Conservation (phyloP, 2,113 vertebrate species). For the Melanostigma gelatinosum region DNA sequence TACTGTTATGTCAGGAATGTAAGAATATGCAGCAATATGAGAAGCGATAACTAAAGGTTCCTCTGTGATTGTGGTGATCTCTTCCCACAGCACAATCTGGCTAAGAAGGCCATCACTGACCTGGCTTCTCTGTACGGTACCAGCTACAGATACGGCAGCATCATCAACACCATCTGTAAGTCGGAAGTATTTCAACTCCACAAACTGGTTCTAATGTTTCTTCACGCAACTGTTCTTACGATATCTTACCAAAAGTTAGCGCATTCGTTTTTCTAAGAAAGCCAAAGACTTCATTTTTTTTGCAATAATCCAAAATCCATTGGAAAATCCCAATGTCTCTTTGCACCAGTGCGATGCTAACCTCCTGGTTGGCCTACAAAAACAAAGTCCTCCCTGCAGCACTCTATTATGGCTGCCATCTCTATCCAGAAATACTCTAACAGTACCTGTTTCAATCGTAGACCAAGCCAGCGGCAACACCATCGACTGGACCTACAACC, state of each 20-base stretch:
- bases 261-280: too few relatives aligned
- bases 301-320: too few relatives aligned
- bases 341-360: too few relatives aligned
- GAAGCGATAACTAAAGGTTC: neutral
- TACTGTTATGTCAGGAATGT: neutral
- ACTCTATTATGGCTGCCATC: neutral
- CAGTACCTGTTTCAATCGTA: conserved; percentile 52
- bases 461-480: conserved; percentile 90
- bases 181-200: neutral
- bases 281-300: too few relatives aligned
- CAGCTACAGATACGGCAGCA: conserved; percentile 87
- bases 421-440: neutral
- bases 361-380: too few relatives aligned
- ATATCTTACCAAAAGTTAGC: too few relatives aligned
- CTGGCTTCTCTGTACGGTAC: conserved; percentile 90
- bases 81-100: conserved; percentile 83
- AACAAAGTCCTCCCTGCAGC: too few relatives aligned
- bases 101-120: conserved; percentile 82
- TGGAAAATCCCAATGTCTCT: too few relatives aligned
- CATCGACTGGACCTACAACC: conserved; percentile 92
- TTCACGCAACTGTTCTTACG: too few relatives aligned
- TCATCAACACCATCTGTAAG: conserved; percentile 92
- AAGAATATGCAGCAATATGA: neutral
- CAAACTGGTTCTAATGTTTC: neutral
- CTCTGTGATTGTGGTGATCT: neutral